Evolutionary conservation across 1,140 invertebrate genomes (phyloP).

Genomic region (Lethocerus indicus): DNA sequence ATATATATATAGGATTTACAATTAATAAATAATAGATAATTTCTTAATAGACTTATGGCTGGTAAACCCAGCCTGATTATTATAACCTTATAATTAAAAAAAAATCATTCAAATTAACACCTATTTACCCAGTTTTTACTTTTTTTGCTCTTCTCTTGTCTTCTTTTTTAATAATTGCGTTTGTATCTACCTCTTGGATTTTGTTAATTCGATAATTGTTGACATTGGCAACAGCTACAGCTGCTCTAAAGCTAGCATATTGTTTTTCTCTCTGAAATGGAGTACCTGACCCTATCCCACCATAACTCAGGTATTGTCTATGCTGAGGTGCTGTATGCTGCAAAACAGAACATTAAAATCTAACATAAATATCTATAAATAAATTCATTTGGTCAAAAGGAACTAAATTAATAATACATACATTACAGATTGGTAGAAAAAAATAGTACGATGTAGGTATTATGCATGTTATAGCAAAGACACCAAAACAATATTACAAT

Average conservation of each 20-base stretch:
- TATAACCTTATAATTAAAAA: too few species aligned
- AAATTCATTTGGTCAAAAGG: too few species aligned
- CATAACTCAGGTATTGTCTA: conserved; percentile 64
- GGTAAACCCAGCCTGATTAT: too few species aligned
- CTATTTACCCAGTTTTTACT: conserved; percentile 58
- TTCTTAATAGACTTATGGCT: too few species aligned
- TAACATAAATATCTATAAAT: too few species aligned
- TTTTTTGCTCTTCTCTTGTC: conserved; percentile 35
- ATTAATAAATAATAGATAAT: too few species aligned
- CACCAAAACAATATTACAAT: neutral
- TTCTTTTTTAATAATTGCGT: conserved; percentile 33
- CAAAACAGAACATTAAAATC: conserved; percentile 17
- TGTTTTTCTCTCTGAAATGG: conserved; percentile 59
- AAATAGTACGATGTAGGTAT: too few species aligned
- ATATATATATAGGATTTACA: too few species aligned
- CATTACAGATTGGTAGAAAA: too few species aligned
- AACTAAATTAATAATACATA: too few species aligned
- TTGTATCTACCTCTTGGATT: conserved; percentile 25
- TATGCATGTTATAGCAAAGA: neutral
- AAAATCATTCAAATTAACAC: too few species aligned
- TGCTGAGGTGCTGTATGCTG: conserved; percentile 77
- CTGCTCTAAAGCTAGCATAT: conserved; percentile 45
- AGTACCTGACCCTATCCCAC: conserved; percentile 58
- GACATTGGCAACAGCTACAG: conserved; percentile 55
- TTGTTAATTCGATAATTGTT: conserved; percentile 54